Percentiles rank a stretch among this genome's conserved stretches.
Evolutionary conservation across 2,797 vertebrate species (phyloP).

Genomic region (Melanotaenia boesemani): DNA sequence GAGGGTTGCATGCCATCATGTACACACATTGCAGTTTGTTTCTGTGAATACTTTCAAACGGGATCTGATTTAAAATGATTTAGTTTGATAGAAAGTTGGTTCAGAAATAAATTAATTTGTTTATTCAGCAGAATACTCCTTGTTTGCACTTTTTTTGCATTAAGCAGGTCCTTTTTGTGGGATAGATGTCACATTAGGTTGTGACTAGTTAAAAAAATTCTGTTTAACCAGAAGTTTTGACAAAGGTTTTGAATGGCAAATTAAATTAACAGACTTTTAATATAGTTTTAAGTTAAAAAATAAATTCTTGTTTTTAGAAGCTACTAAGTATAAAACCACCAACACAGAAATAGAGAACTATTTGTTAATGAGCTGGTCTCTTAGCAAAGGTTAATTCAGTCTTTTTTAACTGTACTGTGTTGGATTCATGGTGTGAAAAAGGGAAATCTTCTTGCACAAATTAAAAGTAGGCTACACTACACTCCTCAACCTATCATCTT

Average conservation of each 20-base stretch:
- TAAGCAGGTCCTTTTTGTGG: slow-evolving; percentile 20
- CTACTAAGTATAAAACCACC: slow-evolving; percentile 7
- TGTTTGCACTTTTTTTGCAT: slow-evolving; percentile 55
- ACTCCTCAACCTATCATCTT: slow-evolving; percentile 63
- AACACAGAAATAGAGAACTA: slow-evolving; percentile 26
- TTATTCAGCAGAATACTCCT: slow-evolving; percentile 26
- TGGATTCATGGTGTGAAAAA: slow-evolving; percentile 19
- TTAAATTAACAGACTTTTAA: slow-evolving; percentile 7
- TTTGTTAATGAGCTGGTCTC: slow-evolving; percentile 84
- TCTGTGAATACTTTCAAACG: slow-evolving; percentile 18
- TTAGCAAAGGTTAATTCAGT: slow-evolving; percentile 48
- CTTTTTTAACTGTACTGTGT: slow-evolving; percentile 25
- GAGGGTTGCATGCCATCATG: slow-evolving; percentile 32
- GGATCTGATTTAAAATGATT: slow-evolving; percentile 20
- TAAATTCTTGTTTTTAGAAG: slow-evolving; percentile 41
- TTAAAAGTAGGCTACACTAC: slow-evolving; percentile 22
- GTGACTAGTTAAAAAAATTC: background rate
- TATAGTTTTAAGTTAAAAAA: background rate
- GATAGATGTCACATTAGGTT: slow-evolving; percentile 13
- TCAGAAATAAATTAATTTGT: slow-evolving; percentile 15
- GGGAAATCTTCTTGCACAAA: slow-evolving; percentile 43
- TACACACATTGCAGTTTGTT: slow-evolving; percentile 38
- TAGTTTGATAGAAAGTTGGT: slow-evolving; percentile 16
- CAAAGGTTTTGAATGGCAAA: slow-evolving; percentile 33
- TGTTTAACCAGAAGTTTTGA: slow-evolving; percentile 5